These are phyloP conservation scores for Micropterix aruncella DNA, from an alignment of 2,888 invertebrate species.

Conservation along the genomic window DNA sequence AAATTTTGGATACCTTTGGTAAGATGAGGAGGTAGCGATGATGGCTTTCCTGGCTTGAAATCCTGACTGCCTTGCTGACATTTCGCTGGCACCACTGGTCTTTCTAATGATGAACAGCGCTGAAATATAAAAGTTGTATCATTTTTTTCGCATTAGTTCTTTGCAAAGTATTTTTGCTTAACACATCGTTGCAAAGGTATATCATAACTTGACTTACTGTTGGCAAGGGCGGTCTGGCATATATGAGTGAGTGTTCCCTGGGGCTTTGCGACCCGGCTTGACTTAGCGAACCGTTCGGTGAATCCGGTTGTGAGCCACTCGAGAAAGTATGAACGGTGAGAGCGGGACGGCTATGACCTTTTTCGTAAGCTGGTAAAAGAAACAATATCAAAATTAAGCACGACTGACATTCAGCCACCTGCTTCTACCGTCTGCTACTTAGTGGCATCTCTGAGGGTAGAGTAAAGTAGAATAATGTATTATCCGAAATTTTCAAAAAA, in stretches of 20 bases:
- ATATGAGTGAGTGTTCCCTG: slow-evolving; percentile 16
- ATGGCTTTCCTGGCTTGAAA: slow-evolving; percentile 43
- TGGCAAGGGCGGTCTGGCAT: slow-evolving; percentile 54
- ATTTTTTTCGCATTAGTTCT: slow-evolving; percentile 1
- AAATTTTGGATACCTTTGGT: slow-evolving; percentile 52
- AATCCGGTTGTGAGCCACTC: slow-evolving; percentile 27
- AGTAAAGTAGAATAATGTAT: too few species aligned
- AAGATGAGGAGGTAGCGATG: slow-evolving; percentile 60
- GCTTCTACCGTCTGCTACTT: too few species aligned
- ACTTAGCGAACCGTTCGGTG: slow-evolving; percentile 11
- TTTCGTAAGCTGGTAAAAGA: slow-evolving; percentile 57
- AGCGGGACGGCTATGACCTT: slow-evolving; percentile 71
- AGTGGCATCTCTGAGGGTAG: too few species aligned
- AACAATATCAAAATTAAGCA: too few species aligned
- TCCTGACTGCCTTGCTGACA: slow-evolving; percentile 26
- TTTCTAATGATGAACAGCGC: slow-evolving; percentile 77
- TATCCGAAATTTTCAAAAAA: too few species aligned
- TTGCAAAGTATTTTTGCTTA: too few species aligned
- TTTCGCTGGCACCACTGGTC: slow-evolving; percentile 53
- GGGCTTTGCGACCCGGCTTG: slow-evolving; percentile 13
- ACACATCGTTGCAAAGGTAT: too few species aligned
- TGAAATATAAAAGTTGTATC: slow-evolving; percentile 18
- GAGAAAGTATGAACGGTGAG: slow-evolving; percentile 81
- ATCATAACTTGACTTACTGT: too few species aligned
- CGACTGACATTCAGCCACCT: too few species aligned